Evolutionary conservation across 2,797 vertebrate species (phyloP).

Genomic region (Acanthis flammea): DNA sequence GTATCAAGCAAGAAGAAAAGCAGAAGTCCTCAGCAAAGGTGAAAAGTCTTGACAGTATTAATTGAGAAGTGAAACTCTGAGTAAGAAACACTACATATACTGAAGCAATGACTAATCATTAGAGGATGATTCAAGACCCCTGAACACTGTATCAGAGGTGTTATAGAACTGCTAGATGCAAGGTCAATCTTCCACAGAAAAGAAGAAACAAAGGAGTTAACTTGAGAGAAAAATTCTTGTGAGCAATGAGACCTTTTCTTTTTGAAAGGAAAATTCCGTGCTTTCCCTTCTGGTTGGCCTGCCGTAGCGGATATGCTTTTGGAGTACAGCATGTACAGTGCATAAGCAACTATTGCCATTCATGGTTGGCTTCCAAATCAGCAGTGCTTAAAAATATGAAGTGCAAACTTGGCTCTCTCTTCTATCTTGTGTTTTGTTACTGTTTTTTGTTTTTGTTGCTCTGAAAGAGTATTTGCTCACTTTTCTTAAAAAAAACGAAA

Average conservation of each 20-base stretch:
- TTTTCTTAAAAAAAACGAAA: background rate
- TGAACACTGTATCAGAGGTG: background rate
- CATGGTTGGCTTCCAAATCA: constrained; percentile 49
- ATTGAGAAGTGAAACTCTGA: background rate
- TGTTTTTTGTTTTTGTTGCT: background rate
- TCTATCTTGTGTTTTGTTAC: background rate
- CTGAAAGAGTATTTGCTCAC: background rate
- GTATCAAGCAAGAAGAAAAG: background rate
- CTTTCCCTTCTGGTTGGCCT: constrained; percentile 31
- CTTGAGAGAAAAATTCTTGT: background rate
- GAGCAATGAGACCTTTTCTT: background rate
- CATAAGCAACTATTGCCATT: constrained; percentile 27
- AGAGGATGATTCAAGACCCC: background rate
- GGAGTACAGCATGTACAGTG: constrained; percentile 29
- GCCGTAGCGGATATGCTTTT: background rate
- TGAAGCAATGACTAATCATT: background rate
- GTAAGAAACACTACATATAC: background rate
- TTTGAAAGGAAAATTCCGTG: constrained; percentile 35
- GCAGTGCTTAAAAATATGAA: constrained; percentile 41
- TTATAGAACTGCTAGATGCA: background rate
- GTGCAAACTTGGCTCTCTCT: background rate
- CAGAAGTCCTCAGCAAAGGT: background rate
- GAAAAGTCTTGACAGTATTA: background rate
- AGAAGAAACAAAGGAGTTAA: constrained; percentile 2
- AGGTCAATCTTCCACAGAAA: background rate